Base-by-base conservation (phyloP, 37 sponge, comb jelly and placozoan species). In the Haliclona indistincta region DNA sequence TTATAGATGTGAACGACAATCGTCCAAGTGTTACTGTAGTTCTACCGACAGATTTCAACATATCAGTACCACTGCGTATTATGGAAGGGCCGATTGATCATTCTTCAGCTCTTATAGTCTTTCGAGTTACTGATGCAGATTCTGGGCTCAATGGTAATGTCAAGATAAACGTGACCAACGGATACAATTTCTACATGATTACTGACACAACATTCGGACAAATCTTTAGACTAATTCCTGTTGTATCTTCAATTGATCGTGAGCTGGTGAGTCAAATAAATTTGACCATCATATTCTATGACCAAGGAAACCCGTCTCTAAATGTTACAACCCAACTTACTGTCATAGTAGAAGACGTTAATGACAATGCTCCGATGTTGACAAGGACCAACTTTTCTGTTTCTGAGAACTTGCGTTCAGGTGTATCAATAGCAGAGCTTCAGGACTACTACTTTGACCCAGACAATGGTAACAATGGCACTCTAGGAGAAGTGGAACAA, bases 311-410 rank as follows among this genome's bases (percentile, higher is more conserved):
- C 43, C 79, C 79, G 4, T 0, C 56, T 3, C 23, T 78, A 4
- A 33, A 3, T 1, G 3, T 25, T 22, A 54, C 22, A 15, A 20
- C 55, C 2, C 10, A 13, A 3, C 3, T 20, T 34, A 73, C 37
- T 8, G 1, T 73, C 15, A 30, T 52, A 6, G 20, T 81, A 28
- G 1, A 32, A 44, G 81, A 71, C 33, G 30, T 41, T 0, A 81
- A 81, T 72, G 81, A 81, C 39, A 72, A 72, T 64, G 47, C 45
- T 11, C 81, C 81, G 28, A 4, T 2, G 20, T 17, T 81, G 28
- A 71, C 1, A 32, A 1, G 26, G 32, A 64, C 65, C 0, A 33
- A 3, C 23, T 81, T 73, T 29, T 40, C 34, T 51, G 4, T 37
- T 30, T 0, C 0, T 15, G 81, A 81, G 32, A 43, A 38, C 2